A percentile compares a stretch with the other conserved stretches of the same genome.
These are phyloP conservation scores for Erebia palarica DNA, from an alignment of 2,888 invertebrate genomes.

Conservation along the genomic window DNA sequence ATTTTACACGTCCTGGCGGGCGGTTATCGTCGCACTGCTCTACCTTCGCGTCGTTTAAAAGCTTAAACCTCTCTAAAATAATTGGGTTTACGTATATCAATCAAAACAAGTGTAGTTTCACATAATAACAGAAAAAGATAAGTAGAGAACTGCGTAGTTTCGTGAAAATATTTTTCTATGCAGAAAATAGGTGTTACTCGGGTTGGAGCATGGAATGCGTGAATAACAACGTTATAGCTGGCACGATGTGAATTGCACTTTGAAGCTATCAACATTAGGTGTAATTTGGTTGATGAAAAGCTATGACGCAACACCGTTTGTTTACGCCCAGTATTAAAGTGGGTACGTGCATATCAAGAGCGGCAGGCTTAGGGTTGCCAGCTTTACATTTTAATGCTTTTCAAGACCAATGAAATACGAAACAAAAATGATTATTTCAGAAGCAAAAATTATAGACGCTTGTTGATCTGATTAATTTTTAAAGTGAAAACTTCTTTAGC, in stretches of 20 bases:
- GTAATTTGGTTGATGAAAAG: conserved; percentile 50
- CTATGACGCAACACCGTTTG: conserved; percentile 74
- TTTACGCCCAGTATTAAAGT: conserved; percentile 65
- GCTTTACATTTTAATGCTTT: conserved; percentile 36
- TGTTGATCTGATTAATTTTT: too few species aligned
- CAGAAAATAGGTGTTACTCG: conserved; percentile 40
- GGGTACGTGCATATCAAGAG: conserved; percentile 47
- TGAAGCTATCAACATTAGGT: conserved; percentile 49
- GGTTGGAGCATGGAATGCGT: conserved; percentile 55
- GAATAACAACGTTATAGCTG: conserved; percentile 59
- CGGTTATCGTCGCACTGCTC: too few species aligned
- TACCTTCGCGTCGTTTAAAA: too few species aligned
- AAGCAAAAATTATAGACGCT: too few species aligned
- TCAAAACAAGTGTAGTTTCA: neutral
- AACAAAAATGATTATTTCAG: too few species aligned
- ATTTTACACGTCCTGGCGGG: neutral
- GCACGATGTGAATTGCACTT: conserved; percentile 46
- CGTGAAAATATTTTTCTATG: conserved; percentile 39
- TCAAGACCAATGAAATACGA: conserved; percentile 47
- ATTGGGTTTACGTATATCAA: neutral
- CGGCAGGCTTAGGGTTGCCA: conserved; percentile 62
- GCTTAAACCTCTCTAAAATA: too few species aligned
- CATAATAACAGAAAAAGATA: conserved; percentile 4
- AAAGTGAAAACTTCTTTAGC: too few species aligned
- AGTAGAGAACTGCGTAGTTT: conserved; percentile 30